A percentile compares a stretch with the other conserved stretches of the same genome.
Evolutionary conservation across 53 echinoderm and acorn worm species (phyloP).

Genomic region (Temnopleurus reevesii): DNA sequence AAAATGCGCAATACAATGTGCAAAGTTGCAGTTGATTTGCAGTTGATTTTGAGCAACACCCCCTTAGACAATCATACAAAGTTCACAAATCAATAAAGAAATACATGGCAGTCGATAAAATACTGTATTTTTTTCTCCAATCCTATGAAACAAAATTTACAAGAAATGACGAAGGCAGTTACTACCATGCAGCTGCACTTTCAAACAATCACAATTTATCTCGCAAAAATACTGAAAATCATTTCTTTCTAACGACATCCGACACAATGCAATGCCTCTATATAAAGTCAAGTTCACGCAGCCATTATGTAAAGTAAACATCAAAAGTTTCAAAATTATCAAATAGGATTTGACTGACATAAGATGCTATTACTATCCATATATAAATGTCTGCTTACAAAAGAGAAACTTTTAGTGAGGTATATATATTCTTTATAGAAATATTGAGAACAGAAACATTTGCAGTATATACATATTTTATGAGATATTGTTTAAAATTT

Average conservation of each 20-base stretch:
- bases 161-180: neutral
- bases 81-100: constrained; percentile 2
- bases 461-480: constrained; percentile 32
- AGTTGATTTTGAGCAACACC: too few species aligned
- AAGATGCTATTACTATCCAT: neutral
- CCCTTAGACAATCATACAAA: neutral
- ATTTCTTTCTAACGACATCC: neutral
- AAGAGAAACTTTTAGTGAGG: neutral
- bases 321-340: neutral
- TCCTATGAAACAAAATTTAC: neutral
- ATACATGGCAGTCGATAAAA: constrained; percentile 9
- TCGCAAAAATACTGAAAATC: neutral
- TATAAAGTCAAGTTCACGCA: neutral
- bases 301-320: neutral
- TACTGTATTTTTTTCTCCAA: constrained; percentile 3
- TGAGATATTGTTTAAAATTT: neutral
- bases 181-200: constrained; percentile 30
- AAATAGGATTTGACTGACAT: neutral
- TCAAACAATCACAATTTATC: constrained; percentile 4
- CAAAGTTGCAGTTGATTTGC: too few species aligned
- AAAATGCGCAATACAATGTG: too few species aligned
- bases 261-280: neutral
- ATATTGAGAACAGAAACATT: constrained; percentile 11
- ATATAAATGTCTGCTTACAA: constrained; percentile 22
- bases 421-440: constrained; percentile 25